Conservation (phyloP, 2,888 invertebrate genomes). For the Tenthredo amoena region DNA sequence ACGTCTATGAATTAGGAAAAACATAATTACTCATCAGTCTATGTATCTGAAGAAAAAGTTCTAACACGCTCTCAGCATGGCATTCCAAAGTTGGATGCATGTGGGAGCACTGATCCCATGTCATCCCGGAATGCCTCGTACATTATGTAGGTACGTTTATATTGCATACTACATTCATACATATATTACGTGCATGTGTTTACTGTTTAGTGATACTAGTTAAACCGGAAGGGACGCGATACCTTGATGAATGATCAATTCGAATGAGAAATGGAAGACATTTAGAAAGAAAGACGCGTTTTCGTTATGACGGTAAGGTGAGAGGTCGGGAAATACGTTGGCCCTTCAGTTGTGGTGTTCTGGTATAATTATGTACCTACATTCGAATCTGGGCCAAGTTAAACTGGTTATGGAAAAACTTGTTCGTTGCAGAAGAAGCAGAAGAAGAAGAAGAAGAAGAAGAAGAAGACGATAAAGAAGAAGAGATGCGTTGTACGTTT, state of each 20-base stretch:
- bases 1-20: neutral
- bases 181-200: neutral
- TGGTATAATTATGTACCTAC: constrained; percentile 3
- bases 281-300: constrained; percentile 5
- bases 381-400: constrained; percentile 65
- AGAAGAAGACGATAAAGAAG: constrained; percentile 12
- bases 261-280: neutral
- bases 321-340: constrained; percentile 49
- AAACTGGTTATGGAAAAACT: constrained; percentile 67
- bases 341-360: neutral
- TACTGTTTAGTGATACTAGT: neutral
- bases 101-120: neutral
- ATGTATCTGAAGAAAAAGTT: neutral
- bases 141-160: neutral
- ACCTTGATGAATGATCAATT: constrained; percentile 25
- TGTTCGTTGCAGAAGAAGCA: constrained; percentile 61
- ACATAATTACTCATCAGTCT: neutral
- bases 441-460: constrained; percentile 53
- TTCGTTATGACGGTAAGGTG: constrained; percentile 32
- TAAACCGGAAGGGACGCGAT: neutral
- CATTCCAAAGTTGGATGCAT: neutral
- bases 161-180: neutral
- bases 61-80: neutral
- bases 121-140: neutral
- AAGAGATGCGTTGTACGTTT: constrained; percentile 58